Evolutionary conservation across 2,797 vertebrate genomes (phyloP), one percentile per base, ranked within the genome.

Genomic region (Denticeps clupeoides): DNA sequence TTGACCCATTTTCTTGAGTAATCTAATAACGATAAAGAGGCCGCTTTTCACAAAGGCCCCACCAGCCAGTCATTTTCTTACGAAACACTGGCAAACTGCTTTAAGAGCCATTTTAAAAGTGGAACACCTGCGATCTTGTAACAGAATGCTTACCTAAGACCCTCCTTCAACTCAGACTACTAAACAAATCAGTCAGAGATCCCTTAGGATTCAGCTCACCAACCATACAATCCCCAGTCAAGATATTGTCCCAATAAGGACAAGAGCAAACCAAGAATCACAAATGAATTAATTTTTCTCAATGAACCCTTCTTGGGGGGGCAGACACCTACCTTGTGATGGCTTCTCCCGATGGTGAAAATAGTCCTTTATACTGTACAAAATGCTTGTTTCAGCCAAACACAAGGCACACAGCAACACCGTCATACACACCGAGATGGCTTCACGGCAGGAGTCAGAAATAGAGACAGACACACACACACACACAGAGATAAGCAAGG

Each of bases 401-500:
- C 19, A 50, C 61, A 56, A 62, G 54, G 41, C 38, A 16, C 56
- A 61, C 59, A 56, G 53, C 55, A 56, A 48, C 41, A 31, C 68
- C 25, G 61, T 56, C 41, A 42, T 12, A 44, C 25, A 47, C 60
- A 26, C 59, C 67, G 50, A 2, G 29, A 47, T 57, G 45, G 40
- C 51, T 38, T 51, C 16, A 59, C 63, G 62, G 59, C 43, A 37
- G 7, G 19, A 13, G 70, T 65, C 77, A 73, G 70, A 80, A 79
- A 80, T 78, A 80, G 79, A 70, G 62, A n/a, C 56, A 69, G 66
- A 41, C 46, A 62, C 69, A 64, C 51, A 69, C 45, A 43, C 55
- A 60, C 71, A 68, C 48, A 59, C 47, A 48, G 51, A 56, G 82
- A 78, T 68, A 64, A 71, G 75, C 57, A 65, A 51, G 68, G 81